Evolutionary conservation across 2,113 vertebrate genomes (phyloP).

Genomic region (Piprites chloris): DNA sequence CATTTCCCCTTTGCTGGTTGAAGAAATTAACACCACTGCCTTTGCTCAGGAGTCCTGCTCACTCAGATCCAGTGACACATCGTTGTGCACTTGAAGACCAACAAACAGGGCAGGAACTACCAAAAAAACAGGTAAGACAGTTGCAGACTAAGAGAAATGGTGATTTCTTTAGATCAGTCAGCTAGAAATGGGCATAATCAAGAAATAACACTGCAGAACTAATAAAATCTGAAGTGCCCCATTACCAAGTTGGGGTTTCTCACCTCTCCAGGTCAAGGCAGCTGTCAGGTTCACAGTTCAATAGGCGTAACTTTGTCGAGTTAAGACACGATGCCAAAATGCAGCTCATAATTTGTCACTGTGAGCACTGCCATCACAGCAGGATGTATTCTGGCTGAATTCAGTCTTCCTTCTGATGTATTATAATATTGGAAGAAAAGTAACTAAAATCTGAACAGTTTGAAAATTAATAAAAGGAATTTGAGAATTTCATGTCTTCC

Average conservation of each 20-base stretch:
- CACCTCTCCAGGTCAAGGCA: neutral
- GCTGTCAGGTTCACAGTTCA: neutral
- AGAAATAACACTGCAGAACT: neutral
- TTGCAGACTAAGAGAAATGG: neutral
- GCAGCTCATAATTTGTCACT: neutral
- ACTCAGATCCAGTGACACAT: neutral
- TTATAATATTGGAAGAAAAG: fast-evolving
- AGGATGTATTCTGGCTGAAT: neutral
- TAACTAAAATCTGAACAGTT: neutral
- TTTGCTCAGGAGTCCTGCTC: neutral
- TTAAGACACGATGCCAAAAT: neutral
- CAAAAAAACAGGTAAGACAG: neutral
- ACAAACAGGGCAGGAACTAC: neutral
- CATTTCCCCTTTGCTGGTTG: neutral
- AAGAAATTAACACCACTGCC: neutral
- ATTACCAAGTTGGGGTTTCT: neutral
- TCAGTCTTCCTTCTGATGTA: neutral
- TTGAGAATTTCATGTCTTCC: neutral
- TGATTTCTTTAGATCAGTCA: neutral
- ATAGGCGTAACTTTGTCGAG: neutral
- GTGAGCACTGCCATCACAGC: neutral
- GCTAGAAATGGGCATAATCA: neutral
- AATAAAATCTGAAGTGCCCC: neutral
- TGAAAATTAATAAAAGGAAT: neutral
- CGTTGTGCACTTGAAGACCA: fast-evolving